phyloP scores from a whole-genome alignment of 2,797 vertebrate species.

The Momotus momota region DNA sequence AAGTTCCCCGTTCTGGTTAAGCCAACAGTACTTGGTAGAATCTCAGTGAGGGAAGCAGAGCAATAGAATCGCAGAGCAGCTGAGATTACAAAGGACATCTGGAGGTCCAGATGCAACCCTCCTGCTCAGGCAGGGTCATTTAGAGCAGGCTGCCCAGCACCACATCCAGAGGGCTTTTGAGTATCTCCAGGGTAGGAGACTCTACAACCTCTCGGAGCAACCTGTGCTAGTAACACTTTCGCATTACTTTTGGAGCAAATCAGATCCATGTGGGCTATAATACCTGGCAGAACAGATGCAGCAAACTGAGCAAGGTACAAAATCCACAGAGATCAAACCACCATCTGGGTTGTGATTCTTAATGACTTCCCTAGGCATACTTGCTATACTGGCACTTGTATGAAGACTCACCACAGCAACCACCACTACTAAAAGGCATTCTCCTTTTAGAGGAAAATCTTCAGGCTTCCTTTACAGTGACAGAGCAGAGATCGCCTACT shows the following conservation, averaged over 20 bases:
- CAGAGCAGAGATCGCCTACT: background rate
- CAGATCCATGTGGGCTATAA: background rate
- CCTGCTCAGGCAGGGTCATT: background rate
- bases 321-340: background rate
- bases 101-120: background rate
- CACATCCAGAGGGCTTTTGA: background rate
- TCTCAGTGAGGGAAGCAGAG: background rate
- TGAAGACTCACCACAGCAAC: background rate
- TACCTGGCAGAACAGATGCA: background rate
- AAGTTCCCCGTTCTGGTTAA: background rate
- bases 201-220: background rate
- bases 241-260: background rate
- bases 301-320: background rate
- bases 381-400: background rate
- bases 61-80: background rate
- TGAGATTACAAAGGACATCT: background rate
- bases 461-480: background rate
- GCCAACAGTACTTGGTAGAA: background rate
- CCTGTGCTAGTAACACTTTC: background rate
- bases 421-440: background rate
- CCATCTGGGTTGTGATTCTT: rapidly evolving
- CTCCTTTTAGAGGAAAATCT: background rate
- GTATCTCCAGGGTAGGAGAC: background rate
- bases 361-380: background rate
- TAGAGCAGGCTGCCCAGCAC: background rate